Evolutionary conservation across 2,797 vertebrate species (phyloP).

Genomic region (Macropodus opercularis): DNA sequence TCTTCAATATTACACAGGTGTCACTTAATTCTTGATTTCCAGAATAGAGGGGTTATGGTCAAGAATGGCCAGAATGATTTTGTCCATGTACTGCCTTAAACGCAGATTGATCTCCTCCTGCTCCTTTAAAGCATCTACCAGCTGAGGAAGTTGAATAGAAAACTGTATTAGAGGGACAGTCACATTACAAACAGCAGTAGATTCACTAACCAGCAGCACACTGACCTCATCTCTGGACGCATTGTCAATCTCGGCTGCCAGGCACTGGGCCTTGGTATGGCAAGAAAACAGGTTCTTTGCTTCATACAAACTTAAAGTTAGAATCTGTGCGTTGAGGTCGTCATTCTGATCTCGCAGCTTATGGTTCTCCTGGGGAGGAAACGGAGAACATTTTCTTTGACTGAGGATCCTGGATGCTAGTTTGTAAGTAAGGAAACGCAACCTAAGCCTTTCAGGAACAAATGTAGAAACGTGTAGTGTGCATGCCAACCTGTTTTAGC

Average conservation of each 20-base stretch:
- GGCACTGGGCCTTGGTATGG: slow-evolving; percentile 95
- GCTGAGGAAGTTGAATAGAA: slow-evolving; percentile 71
- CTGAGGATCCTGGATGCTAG: background rate
- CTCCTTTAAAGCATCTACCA: slow-evolving; percentile 95
- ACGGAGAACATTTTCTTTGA: background rate
- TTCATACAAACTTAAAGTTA: slow-evolving; percentile 96
- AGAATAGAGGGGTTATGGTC: slow-evolving; percentile 97
- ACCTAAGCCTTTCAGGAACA: background rate
- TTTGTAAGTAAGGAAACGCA: background rate
- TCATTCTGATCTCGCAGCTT: slow-evolving; percentile 97
- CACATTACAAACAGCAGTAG: accelerated
- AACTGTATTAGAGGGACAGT: background rate
- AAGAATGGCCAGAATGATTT: slow-evolving; percentile 95
- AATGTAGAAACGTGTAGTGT: background rate
- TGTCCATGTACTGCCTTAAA: slow-evolving; percentile 98
- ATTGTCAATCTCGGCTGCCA: slow-evolving; percentile 97
- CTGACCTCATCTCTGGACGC: slow-evolving; percentile 95
- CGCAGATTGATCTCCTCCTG: slow-evolving; percentile 97
- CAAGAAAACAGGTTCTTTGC: slow-evolving; percentile 95
- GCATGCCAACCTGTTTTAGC: slow-evolving; percentile 88
- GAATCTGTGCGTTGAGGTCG: slow-evolving; percentile 95
- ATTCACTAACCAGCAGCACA: background rate
- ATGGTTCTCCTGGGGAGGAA: slow-evolving; percentile 87
- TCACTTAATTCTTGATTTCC: slow-evolving; percentile 91
- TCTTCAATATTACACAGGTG: background rate